Conservation (phyloP, 2,113 vertebrate species). For the Drymodes brunneopygia region DNA sequence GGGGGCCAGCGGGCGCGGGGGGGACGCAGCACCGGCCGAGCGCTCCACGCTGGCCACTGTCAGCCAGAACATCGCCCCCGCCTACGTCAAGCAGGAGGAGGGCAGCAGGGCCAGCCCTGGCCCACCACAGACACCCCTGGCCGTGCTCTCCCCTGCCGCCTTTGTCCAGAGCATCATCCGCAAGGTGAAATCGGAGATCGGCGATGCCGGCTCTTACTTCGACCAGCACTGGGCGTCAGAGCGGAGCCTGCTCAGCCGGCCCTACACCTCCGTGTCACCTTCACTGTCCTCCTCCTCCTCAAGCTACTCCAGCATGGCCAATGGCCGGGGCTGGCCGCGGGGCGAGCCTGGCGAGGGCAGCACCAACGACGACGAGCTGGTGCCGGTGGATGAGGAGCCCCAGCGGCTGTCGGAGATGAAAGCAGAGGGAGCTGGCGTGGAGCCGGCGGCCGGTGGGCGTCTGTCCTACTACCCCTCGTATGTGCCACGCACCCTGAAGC, state of each 20-base stretch:
- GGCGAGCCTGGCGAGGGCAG: conserved; percentile 73
- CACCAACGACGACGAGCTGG: conserved; percentile 80
- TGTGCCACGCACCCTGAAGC: conserved; percentile 89
- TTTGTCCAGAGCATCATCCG: conserved; percentile 98
- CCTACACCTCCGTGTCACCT: conserved; percentile 87
- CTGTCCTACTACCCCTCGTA: conserved; percentile 89
- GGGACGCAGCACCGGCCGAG: conserved; percentile 62
- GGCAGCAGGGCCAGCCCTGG: conserved; percentile 65
- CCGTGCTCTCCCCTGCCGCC: conserved; percentile 88
- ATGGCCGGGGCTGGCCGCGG: conserved; percentile 78
- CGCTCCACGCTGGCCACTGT: conserved; percentile 72
- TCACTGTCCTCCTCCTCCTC: conserved; percentile 90
- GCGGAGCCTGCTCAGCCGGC: conserved; percentile 72
- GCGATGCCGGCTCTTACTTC: conserved; percentile 88
- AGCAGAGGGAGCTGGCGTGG: conserved; percentile 71
- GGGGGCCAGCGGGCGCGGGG: conserved; percentile 53
- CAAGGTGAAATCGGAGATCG: conserved; percentile 96
- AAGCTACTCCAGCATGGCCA: conserved; percentile 80
- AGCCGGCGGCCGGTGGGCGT: conserved; percentile 62
- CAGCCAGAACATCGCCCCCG: conserved; percentile 69
- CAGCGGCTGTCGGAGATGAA: conserved; percentile 81
- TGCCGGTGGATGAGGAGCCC: conserved; percentile 76
- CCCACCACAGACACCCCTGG: conserved; percentile 76
- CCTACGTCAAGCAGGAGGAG: conserved; percentile 91
- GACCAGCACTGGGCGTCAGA: conserved; percentile 96